Evolutionary conservation across 1,140 invertebrate genomes (phyloP).

Genomic region (Calephelis virginiensis): DNA sequence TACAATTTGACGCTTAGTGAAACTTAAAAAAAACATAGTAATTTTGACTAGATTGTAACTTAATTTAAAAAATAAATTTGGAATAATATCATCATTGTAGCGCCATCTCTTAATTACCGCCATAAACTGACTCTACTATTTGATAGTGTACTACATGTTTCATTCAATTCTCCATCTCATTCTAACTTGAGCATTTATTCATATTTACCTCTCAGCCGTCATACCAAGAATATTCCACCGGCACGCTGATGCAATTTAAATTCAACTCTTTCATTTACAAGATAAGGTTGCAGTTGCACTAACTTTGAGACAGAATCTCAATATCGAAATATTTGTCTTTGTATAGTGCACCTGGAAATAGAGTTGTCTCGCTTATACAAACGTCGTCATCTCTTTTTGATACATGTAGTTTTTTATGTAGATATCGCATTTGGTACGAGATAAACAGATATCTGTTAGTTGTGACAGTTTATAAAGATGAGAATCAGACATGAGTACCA

Average conservation of each 20-base stretch:
- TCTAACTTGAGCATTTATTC: constrained; percentile 42
- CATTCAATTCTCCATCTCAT: constrained; percentile 46
- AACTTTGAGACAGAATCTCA: constrained; percentile 35
- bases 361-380: constrained; percentile 60
- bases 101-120: constrained; percentile 59
- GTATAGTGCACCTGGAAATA: constrained; percentile 63
- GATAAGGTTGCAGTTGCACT: constrained; percentile 72
- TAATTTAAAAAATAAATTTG: not conserved
- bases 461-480: constrained; percentile 52
- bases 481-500: constrained; percentile 50
- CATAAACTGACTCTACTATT: constrained; percentile 18
- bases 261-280: constrained; percentile 45
- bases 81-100: constrained; percentile 30
- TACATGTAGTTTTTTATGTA: constrained; percentile 67
- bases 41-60: not conserved
- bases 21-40: too few relatives aligned
- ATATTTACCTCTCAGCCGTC: constrained; percentile 49
- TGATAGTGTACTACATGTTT: constrained; percentile 44
- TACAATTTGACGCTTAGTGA: too few relatives aligned
- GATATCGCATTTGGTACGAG: constrained; percentile 70
- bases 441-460: constrained; percentile 65
- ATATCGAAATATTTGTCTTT: constrained; percentile 40
- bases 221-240: constrained; percentile 39
- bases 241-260: constrained; percentile 47
- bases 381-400: constrained; percentile 59